Evolutionary conservation across 2,888 invertebrate species (phyloP).

Genomic region (Lasioglossum malachurum): DNA sequence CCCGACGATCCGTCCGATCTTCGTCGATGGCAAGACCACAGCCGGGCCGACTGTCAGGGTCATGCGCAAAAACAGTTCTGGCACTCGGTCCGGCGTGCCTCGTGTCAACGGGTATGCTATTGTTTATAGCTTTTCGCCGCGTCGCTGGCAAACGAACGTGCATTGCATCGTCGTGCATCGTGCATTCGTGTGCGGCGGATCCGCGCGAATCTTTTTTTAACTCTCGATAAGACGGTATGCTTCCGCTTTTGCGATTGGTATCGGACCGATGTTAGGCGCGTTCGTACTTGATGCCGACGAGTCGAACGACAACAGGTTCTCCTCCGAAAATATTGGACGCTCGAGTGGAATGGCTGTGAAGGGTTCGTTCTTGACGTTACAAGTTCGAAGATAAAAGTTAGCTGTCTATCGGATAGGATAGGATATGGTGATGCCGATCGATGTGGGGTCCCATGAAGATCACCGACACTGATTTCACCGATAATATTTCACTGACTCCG

Average conservation of each 20-base stretch:
- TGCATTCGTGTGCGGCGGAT: neutral
- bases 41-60: slow-evolving; percentile 73
- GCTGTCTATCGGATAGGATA: neutral
- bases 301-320: neutral
- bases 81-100: slow-evolving; percentile 62
- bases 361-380: neutral
- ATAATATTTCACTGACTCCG: too few relatives aligned
- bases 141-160: slow-evolving; percentile 3
- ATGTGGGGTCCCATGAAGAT: too few relatives aligned
- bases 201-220: neutral
- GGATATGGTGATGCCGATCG: too few relatives aligned
- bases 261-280: neutral
- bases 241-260: neutral
- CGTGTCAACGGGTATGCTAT: slow-evolving; percentile 24
- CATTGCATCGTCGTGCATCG: neutral
- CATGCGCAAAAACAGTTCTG: slow-evolving; percentile 71
- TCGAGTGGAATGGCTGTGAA: too few relatives aligned
- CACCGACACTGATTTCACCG: too few relatives aligned
- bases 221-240: neutral
- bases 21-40: slow-evolving; percentile 25
- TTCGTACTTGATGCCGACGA: neutral
- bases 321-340: too few relatives aligned
- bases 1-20: neutral
- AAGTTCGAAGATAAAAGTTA: neutral
- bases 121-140: slow-evolving; percentile 21